Base-by-base conservation (phyloP, 2,888 invertebrate genomes). In the Orchesella flavescens region DNA sequence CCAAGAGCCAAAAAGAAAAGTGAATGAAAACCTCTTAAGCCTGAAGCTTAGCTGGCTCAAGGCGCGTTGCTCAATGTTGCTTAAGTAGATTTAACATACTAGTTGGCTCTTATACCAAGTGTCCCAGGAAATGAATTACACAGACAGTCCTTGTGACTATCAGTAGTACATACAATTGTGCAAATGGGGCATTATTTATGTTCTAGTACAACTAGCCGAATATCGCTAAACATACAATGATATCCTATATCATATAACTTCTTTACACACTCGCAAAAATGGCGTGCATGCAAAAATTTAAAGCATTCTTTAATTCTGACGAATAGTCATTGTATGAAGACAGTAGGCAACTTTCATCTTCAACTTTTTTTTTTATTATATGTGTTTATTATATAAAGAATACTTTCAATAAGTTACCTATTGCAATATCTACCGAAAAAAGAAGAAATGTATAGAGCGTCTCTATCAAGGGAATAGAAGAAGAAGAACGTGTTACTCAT, bases 1-100 rank as follows among this genome's bases (percentile, higher is more conserved):
- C 73, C 83, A 78, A 83, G 83, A 83, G 83, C 83, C 83, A 83
- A 78, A 79, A 83, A 73, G 78, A 83, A 83, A 83, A 83, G 78
- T 83, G 83, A 83, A 83, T 83, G 78, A 83, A 78, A 83, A 78
- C 69, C 78, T 78, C 74, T 78, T 74, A 83, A 77, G 76, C 82
- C 72, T 72, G 57, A 69, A 78, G 83, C 83, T 78, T 83, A 83
- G 83, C 78, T 83, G 73, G 68, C 78, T 83, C 78, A 69, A 83
- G 74, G 78, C 78, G 69, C 83, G 74, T 61, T 83, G 78, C 69
- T 83, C 74, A 69, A 78, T 78, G 78, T 74, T 78, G 78, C 83
- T 83, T 78, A 78, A 83, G 78, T 83, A 83, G 83, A 78, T 83
- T 83, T 78, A 83, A 49, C 72, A 83, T 83, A 73, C 21, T 44